Conservation (phyloP, 2,113 vertebrate species). For the Microcebus tavaratra region DNA sequence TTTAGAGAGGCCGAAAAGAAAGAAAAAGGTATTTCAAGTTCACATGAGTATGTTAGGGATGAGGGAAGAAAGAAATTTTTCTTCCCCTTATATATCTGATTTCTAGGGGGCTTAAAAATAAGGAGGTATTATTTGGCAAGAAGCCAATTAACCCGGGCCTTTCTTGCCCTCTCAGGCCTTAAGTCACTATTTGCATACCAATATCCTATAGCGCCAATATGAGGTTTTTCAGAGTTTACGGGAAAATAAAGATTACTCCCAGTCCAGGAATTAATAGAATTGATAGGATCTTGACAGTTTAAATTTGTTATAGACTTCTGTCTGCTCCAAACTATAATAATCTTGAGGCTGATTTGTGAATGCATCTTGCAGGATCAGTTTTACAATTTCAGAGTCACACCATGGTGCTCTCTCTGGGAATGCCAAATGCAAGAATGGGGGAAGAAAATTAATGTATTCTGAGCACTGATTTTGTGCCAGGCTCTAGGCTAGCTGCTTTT, state of each 20-base stretch:
- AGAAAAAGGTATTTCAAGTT: neutral
- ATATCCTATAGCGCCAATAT: neutral
- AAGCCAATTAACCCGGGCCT: neutral
- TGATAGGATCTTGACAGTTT: neutral
- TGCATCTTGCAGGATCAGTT: neutral
- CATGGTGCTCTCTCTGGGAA: neutral
- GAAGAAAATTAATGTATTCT: constrained; percentile 14
- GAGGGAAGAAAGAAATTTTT: neutral
- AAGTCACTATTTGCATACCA: neutral
- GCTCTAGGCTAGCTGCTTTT: constrained; percentile 1
- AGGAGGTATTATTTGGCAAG: neutral
- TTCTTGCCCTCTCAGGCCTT: neutral
- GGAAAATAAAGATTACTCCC: neutral
- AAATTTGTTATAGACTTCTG: neutral
- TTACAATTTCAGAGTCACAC: constrained; percentile 32
- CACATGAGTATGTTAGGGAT: neutral
- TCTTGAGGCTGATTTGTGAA: neutral
- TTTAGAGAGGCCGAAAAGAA: neutral
- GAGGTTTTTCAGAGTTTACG: neutral
- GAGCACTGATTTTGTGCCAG: neutral
- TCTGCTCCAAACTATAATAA: neutral
- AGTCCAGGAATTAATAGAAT: neutral
- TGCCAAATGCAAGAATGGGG: neutral
- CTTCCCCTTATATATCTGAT: neutral
- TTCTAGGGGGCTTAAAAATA: neutral